A percentile compares a stretch with the other conserved stretches of the same genome.
phyloP scores from a whole-genome alignment of 2,797 vertebrate species.

The Aselliscus stoliczkanus region DNA sequence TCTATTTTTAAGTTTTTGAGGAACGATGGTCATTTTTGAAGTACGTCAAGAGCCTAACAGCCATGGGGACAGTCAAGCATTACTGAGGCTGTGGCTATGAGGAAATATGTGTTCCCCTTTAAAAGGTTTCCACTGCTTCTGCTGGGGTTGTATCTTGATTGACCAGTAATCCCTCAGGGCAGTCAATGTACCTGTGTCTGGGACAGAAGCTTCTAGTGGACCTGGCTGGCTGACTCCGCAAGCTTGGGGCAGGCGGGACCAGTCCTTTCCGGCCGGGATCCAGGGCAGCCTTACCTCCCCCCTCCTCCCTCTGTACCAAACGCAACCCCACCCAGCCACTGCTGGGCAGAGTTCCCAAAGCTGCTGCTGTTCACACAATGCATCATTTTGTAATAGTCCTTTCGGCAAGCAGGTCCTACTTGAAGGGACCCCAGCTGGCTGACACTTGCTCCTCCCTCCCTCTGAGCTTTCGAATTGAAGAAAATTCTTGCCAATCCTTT shows the following conservation, averaged over 20 bases:
- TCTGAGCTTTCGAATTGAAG: not conserved
- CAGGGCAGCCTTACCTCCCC: not conserved
- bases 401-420: not conserved
- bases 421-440: not conserved
- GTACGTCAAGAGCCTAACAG: not conserved
- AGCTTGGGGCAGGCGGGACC: not conserved
- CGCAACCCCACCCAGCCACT: not conserved
- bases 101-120: not conserved
- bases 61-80: not conserved
- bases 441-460: not conserved
- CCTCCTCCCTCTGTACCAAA: not conserved
- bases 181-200: not conserved
- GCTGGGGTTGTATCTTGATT: not conserved
- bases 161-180: not conserved
- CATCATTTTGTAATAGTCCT: not conserved
- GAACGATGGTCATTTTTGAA: not conserved
- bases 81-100: not conserved
- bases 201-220: slow-evolving; percentile 16
- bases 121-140: not conserved
- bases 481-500: not conserved
- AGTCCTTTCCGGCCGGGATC: not conserved
- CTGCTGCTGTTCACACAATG: not conserved
- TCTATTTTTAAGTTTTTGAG: not conserved
- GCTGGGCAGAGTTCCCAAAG: not conserved
- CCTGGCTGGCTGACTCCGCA: not conserved